These are phyloP conservation scores for Pristionchus japonicus DNA, from an alignment of 2,888 invertebrate species.

Conservation along the genomic window DNA sequence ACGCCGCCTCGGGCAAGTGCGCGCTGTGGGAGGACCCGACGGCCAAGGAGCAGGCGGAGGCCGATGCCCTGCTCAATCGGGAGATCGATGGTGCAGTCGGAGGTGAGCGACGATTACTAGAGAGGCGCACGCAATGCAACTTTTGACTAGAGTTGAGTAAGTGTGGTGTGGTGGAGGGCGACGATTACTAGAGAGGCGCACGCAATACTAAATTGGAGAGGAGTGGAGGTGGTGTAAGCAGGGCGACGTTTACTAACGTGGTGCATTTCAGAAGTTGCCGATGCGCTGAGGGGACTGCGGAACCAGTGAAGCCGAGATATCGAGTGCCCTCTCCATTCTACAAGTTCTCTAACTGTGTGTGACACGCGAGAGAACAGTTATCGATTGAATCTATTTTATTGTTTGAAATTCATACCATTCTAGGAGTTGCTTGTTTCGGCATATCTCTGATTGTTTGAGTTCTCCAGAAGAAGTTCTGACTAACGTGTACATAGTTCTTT, in stretches of 20 bases:
- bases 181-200: not conserved
- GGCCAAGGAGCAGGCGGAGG: not conserved
- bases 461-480: not conserved
- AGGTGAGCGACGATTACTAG: slow-evolving; percentile 26
- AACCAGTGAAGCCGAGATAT: not conserved
- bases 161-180: not conserved
- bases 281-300: slow-evolving; percentile 1
- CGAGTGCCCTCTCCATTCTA: not conserved
- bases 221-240: not conserved
- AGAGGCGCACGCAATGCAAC: not conserved
- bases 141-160: not conserved
- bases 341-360: not conserved
- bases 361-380: not conserved
- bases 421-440: not conserved
- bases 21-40: slow-evolving; percentile 43
- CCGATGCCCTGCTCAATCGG: not conserved
- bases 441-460: not conserved
- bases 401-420: not conserved
- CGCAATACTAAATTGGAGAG: not conserved
- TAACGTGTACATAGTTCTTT: not conserved
- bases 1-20: slow-evolving; percentile 5
- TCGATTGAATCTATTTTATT: not conserved
- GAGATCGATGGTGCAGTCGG: not conserved
- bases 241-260: not conserved
- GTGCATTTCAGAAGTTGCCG: not conserved